Conservation (phyloP, 1,140 invertebrate species). For the Lamellibrachia luymesi region DNA sequence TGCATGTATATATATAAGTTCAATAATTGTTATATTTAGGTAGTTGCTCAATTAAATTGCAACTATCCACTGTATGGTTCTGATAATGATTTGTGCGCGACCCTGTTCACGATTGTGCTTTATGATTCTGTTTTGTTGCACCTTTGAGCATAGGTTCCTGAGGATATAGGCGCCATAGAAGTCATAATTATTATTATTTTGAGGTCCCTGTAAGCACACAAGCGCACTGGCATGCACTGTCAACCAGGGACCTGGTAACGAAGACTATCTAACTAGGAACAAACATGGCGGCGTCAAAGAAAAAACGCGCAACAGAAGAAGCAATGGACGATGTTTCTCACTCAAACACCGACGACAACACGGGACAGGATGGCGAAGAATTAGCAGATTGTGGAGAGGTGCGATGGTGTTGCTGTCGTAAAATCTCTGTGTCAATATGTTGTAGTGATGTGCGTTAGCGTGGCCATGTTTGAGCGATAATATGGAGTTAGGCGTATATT, state of each 20-base stretch:
- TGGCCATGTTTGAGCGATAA: neutral
- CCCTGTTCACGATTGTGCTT: too few species aligned
- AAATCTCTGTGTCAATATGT: neutral
- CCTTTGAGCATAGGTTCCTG: too few species aligned
- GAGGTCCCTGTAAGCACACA: neutral
- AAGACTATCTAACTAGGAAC: neutral
- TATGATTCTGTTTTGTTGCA: too few species aligned
- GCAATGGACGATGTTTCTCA: neutral
- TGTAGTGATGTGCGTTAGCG: neutral
- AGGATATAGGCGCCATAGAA: too few species aligned
- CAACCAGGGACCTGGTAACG: neutral
- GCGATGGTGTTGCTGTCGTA: neutral
- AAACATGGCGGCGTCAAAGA: neutral
- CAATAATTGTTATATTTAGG: neutral
- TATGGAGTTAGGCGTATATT: too few species aligned
- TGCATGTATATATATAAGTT: neutral
- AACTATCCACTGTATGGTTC: neutral
- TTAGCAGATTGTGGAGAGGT: neutral
- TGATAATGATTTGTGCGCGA: too few species aligned
- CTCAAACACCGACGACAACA: neutral
- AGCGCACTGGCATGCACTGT: neutral
- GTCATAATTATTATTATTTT: too few species aligned
- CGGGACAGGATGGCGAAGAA: neutral
- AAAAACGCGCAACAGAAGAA: neutral
- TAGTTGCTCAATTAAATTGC: neutral